Conservation (phyloP, 2,797 vertebrate species). For the Notoglanidium macrostoma region DNA sequence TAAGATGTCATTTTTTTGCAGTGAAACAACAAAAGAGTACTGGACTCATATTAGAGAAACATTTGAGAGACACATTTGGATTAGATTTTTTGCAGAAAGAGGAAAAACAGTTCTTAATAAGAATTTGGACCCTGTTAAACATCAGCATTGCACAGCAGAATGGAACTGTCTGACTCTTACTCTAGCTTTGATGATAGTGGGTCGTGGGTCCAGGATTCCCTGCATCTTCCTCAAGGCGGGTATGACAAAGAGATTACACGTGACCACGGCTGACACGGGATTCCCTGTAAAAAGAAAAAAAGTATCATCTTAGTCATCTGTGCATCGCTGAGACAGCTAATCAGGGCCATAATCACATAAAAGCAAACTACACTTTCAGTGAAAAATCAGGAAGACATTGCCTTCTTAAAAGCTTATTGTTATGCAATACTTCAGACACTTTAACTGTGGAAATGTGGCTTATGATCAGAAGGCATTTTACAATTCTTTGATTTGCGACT, state of each 20-base stretch:
- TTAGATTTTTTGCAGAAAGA: background rate
- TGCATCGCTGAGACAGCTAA: background rate
- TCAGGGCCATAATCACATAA: background rate
- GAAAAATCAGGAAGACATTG: background rate
- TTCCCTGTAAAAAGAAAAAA: slow-evolving; percentile 79
- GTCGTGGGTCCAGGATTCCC: slow-evolving; percentile 95
- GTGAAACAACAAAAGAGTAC: background rate
- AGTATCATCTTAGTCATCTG: background rate
- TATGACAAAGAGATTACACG: slow-evolving; percentile 99
- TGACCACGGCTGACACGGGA: slow-evolving; percentile 97
- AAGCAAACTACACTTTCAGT: background rate
- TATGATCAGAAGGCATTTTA: background rate
- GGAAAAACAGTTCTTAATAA: background rate
- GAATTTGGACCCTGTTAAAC: background rate
- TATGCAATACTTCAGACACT: background rate
- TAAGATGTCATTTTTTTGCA: background rate
- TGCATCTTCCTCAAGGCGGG: slow-evolving; percentile 99
- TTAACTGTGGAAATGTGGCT: background rate
- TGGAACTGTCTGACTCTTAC: slow-evolving; percentile 70
- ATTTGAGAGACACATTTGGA: background rate
- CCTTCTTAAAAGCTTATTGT: background rate
- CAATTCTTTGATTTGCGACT: background rate
- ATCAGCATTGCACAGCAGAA: background rate
- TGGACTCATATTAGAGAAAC: background rate
- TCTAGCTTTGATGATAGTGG: slow-evolving; percentile 99